phyloP scores from a whole-genome alignment of 2,113 vertebrate species.

The Caloenas nicobarica region DNA sequence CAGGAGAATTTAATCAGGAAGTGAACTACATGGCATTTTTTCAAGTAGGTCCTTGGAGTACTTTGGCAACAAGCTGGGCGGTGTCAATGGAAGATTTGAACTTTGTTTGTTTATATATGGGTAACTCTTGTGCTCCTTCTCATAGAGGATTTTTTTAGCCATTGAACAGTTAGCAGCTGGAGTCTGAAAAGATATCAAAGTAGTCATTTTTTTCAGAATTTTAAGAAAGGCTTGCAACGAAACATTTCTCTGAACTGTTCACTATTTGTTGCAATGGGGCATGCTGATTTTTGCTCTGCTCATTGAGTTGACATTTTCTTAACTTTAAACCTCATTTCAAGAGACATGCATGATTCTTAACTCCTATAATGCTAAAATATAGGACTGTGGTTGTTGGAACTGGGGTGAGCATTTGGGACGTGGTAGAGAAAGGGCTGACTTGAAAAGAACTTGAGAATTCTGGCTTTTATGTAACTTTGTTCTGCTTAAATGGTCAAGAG shows the following conservation, averaged over 20 bases:
- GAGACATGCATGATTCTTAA: constrained; percentile 54
- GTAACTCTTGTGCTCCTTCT: constrained; percentile 57
- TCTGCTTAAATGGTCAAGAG: neutral
- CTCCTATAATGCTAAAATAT: neutral
- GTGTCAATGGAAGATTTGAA: constrained; percentile 66
- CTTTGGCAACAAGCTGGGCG: constrained; percentile 63
- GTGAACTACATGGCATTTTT: constrained; percentile 68
- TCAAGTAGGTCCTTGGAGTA: constrained; percentile 71
- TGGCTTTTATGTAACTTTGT: neutral
- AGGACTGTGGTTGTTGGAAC: neutral
- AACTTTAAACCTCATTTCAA: constrained; percentile 52
- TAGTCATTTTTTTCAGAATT: constrained; percentile 27
- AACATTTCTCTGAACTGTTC: constrained; percentile 55
- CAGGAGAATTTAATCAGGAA: constrained; percentile 70
- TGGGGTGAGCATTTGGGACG: neutral
- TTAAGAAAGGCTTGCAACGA: constrained; percentile 53
- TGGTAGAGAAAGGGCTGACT: neutral
- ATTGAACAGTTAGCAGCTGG: constrained; percentile 47
- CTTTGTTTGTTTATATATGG: constrained; percentile 26
- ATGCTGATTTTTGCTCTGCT: constrained; percentile 47
- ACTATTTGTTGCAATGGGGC: constrained; percentile 14
- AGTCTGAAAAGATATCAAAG: constrained; percentile 61
- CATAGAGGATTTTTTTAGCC: constrained; percentile 33
- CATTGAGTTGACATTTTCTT: constrained; percentile 56
- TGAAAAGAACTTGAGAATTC: neutral